A percentile compares a stretch with the other conserved stretches of the same genome.
Conservation (phyloP, 2,113 vertebrate species). For the Anolis sagrei region DNA sequence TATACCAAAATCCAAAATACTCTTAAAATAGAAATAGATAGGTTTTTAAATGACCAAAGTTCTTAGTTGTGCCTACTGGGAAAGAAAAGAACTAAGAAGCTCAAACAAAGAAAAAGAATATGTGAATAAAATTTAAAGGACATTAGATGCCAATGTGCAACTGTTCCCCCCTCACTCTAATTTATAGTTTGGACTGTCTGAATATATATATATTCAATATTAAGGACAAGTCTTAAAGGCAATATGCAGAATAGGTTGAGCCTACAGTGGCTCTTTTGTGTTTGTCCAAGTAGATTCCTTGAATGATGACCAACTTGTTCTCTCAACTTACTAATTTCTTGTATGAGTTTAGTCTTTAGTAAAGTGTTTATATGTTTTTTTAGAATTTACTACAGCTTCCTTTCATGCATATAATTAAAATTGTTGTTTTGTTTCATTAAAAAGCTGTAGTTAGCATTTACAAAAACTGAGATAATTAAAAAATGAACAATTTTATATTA, state of each 20-base stretch:
- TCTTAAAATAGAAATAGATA: constrained; percentile 29
- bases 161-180: constrained; percentile 29
- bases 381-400: constrained; percentile 52
- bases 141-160: constrained; percentile 10
- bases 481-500: constrained; percentile 6
- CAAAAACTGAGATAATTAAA: background rate
- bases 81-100: constrained; percentile 25
- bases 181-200: constrained; percentile 68
- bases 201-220: constrained; percentile 36
- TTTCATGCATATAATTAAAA: constrained; percentile 43
- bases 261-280: constrained; percentile 62
- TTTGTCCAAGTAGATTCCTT: constrained; percentile 35
- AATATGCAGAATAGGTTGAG: constrained; percentile 35
- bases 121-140: background rate
- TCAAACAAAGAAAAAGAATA: constrained; percentile 51
- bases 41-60: constrained; percentile 44
- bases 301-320: constrained; percentile 53
- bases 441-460: background rate
- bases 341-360: constrained; percentile 59
- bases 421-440: constrained; percentile 33
- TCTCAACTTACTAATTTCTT: constrained; percentile 56
- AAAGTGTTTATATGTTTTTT: constrained; percentile 42
- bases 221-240: background rate
- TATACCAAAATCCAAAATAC: constrained; percentile 32
- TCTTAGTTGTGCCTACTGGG: background rate